Base-by-base conservation (phyloP, 2,113 vertebrate species). In the Nothoprocta perdicaria region DNA sequence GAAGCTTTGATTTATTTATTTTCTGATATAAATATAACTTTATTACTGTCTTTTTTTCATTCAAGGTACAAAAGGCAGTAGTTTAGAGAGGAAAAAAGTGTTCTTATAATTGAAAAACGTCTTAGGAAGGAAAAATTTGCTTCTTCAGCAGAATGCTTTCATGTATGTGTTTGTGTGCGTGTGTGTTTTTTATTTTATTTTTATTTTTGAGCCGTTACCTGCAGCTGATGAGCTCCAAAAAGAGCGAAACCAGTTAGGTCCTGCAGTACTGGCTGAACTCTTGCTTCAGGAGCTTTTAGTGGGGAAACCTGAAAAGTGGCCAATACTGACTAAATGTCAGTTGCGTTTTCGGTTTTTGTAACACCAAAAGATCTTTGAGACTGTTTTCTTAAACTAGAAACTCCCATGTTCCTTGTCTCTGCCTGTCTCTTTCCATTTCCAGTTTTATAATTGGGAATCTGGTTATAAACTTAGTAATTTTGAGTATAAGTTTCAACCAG, bases 151-250 rank as follows among this genome's bases (percentile, higher is more conserved):
- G 41, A 68, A 9, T 26, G 15, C 40, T 76, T 55, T 80, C 48
- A 41, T 78, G 14, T 76, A 0, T 80, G 24, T 71, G n/a, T 80
- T 38, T 55, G 11, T 29, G 23, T 53, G 33, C 1, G 0, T n/a
- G 33, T 2, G 0, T n/a, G 14, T 22, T 8, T 48, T 88, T 90
- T 53, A 31, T 2, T 4, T 48, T 46, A 9, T 48, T 88, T 90
- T 58, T 29, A 1, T 4, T 66, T 83, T 91, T 93, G 86, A 94
- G 97, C 97, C 95, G 95, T 98, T 98, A 96, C 97, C 97, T 98
- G 97, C 97, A 98, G 97, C 97, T 98, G 97, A 98, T 97, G 97
- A 98, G 97, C 97, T 98, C 97, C 97, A 98, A 98, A 95, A 98
- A 98, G 97, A 98, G 97, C 97, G 96, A 98, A 98, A 98, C 97